phyloP scores from a whole-genome alignment of 2,113 vertebrate species.

The Pluvialis apricaria region DNA sequence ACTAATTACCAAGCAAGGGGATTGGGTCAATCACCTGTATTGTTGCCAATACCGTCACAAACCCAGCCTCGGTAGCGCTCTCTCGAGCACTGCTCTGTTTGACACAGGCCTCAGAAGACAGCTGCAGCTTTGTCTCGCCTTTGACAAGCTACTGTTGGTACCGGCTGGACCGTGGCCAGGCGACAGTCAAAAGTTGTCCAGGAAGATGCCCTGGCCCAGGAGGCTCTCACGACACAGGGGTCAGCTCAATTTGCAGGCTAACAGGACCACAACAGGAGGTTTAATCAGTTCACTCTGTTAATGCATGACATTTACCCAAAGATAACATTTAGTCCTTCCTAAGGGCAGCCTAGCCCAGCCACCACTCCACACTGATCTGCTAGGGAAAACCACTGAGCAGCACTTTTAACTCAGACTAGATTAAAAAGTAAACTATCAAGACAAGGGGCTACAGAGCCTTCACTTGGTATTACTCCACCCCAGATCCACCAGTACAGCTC shows the following conservation, averaged over 20 bases:
- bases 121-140: not conserved
- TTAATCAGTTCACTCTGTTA: not conserved
- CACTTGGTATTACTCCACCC: not conserved
- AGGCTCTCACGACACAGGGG: not conserved
- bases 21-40: not conserved
- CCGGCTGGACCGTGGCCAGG: not conserved
- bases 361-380: not conserved
- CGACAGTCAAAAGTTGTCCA: not conserved
- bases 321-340: not conserved
- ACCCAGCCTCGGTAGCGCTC: accelerated
- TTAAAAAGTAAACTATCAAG: slow-evolving; percentile 18
- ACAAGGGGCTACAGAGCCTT: not conserved
- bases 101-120: not conserved
- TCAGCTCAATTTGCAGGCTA: not conserved
- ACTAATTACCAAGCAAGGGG: not conserved
- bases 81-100: not conserved
- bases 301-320: not conserved
- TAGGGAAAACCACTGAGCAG: not conserved
- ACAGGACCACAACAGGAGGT: not conserved
- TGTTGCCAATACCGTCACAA: not conserved
- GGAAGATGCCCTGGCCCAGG: not conserved
- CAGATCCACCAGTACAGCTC: not conserved
- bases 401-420: not conserved
- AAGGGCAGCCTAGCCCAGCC: not conserved
- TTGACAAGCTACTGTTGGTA: not conserved